Evolutionary conservation across 2,888 invertebrate genomes (phyloP).

Genomic region (Tipula lateralis): DNA sequence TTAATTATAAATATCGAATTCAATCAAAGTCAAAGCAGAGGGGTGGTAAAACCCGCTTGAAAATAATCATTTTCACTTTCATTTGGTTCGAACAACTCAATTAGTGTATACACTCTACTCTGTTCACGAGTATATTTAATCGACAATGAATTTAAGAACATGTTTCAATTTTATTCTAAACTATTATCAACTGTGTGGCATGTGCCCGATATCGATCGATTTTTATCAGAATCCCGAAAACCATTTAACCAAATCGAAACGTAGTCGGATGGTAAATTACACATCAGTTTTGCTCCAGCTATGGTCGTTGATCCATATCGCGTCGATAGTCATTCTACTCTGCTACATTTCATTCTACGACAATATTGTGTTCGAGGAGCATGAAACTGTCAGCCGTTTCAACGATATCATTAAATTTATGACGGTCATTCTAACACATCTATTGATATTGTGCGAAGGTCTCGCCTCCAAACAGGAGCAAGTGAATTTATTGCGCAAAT

Average conservation of each 20-base stretch:
- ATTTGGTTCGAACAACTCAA: background rate
- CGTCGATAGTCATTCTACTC: background rate
- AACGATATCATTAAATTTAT: constrained; percentile 34
- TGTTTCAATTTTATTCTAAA: constrained; percentile 11
- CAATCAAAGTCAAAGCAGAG: background rate
- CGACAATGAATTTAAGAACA: background rate
- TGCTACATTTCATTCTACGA: background rate
- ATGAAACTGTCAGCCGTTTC: background rate
- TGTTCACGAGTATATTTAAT: background rate
- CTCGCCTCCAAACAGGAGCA: constrained; percentile 31
- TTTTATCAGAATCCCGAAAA: constrained; percentile 7
- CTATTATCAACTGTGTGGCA: constrained; percentile 29
- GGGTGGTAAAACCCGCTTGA: background rate
- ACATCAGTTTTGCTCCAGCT: background rate
- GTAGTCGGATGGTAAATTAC: background rate
- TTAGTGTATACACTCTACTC: background rate
- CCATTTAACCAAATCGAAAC: background rate
- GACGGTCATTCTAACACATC: constrained; percentile 33
- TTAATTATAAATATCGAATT: background rate
- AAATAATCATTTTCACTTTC: background rate
- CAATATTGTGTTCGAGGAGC: background rate
- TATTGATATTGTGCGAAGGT: constrained; percentile 33
- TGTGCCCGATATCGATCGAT: constrained; percentile 29
- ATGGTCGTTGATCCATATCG: background rate
- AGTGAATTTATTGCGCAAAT: constrained; percentile 33